Percentiles rank a stretch among this genome's conserved stretches.
These are phyloP conservation scores for Gastracanthus pulcherrimus DNA, from an alignment of 2,888 invertebrate genomes.

Conservation along the genomic window DNA sequence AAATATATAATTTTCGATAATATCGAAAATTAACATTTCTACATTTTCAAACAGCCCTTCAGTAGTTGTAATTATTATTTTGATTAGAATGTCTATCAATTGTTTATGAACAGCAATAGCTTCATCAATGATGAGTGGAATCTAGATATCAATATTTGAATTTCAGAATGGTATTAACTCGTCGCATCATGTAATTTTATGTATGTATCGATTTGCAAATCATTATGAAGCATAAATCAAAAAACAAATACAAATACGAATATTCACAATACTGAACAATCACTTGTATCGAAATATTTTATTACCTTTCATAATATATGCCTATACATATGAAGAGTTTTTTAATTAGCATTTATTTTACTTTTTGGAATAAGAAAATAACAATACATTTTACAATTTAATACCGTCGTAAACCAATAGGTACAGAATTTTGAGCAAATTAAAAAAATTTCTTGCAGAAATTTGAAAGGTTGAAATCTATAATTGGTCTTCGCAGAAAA, in stretches of 20 bases:
- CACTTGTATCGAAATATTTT: background rate
- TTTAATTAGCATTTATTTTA: background rate
- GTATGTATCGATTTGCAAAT: background rate
- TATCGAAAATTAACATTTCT: too few species aligned
- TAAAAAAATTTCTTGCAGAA: too few species aligned
- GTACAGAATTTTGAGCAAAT: too few species aligned
- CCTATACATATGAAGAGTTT: background rate
- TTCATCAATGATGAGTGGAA: conserved; percentile 4
- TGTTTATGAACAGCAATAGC: background rate
- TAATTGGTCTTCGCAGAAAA: background rate
- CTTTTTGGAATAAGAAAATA: background rate
- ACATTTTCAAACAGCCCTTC: too few species aligned
- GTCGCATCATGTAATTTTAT: background rate
- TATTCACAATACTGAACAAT: background rate
- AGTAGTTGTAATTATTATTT: too few species aligned
- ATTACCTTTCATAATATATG: background rate
- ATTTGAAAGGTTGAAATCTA: too few species aligned
- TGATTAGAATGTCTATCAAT: background rate
- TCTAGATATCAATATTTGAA: background rate
- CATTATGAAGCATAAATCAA: background rate
- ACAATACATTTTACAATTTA: background rate
- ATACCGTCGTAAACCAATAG: too few species aligned
- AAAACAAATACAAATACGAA: background rate
- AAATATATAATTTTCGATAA: too few species aligned
- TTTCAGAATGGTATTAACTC: background rate